Base-by-base conservation (phyloP, 2,113 vertebrate genomes). In the Cyprinodon brontotheroides region DNA sequence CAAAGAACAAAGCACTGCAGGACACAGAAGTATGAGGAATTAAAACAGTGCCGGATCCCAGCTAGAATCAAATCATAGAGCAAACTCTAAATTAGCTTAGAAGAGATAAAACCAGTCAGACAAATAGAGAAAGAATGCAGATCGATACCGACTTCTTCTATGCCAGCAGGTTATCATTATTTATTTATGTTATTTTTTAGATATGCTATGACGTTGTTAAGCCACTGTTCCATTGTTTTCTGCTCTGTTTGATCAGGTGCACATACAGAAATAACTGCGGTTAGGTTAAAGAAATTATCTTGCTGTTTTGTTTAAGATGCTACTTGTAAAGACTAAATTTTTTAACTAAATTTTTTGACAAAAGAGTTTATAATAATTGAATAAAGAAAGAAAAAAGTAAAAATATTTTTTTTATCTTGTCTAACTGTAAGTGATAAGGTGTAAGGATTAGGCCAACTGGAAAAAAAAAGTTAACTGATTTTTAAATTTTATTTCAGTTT, bases 121-220 rank as follows among this genome's bases (percentile, higher is more conserved):
- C 50, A 57, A 57, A 57, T 15, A 57, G 15, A 50, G 48, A 53
- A 15, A 57, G 20, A 8, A 57, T 57, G 50, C 43, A 45, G 43
- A 45, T 3, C 0, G 43, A 45, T 45, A 11, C 50, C 8, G 17
- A 57, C 50, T 20, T 15, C 8, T 20, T 57, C 20, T 20, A 57
- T n/a, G 5, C 6, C 50, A 57, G 50, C 20, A 4, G 20, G 50
- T 57, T 57, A 57, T 57, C 50, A 57, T n/a, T 57, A 57, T 57
- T 57, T 57, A 57, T 57, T 57, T 57, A 53, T 53, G 50, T 53
- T 53, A 57, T 57, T 57, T 57, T n/a, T 57, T 57, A 57, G 50
- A 57, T 8, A 2, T 57, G n/a, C 5, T 6, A 8, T 53, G 4
- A 15, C 48, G 14, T 7, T n/a, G n/a, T n/a, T 14, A 15, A 50